Evolutionary conservation across 2,888 invertebrate species (phyloP), one percentile per base, ranked within the genome.

Genomic region (Mesopsocus fuscifrons): DNA sequence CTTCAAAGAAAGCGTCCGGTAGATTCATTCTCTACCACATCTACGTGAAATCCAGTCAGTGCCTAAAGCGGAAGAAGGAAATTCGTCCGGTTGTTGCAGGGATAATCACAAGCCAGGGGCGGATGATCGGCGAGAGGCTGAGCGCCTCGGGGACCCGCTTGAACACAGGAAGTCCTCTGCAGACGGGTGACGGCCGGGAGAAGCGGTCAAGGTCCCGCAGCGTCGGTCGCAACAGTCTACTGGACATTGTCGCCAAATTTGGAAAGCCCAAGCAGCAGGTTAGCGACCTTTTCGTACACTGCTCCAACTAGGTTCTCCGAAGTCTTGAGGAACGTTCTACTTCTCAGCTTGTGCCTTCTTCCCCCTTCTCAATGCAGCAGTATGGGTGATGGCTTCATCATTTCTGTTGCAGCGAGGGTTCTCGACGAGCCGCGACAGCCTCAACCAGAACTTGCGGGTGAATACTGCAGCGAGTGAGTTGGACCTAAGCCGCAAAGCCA

Each of bases 401-500:
- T n/a, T n/a, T n/a, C n/a, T n/a, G n/a, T 68, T 65, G 57, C 72
- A 73, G 66, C 70, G 71, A 57, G 75, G 74, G 63, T 74, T 75
- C 58, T 71, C 72, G 53, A 67, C 72, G 57, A 80, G 78, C 53
- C 70, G 79, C 53, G 80, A 81, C 59, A 81, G 82, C 55, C 68
- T 79, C 58, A 71, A 75, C 52, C 69, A 73, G 51, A 72, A 73
- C 54, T 73, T 74, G 61, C 68, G 74, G 53, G 71, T 71, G 46
- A 69, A 70, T 57, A 69, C 72, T 53, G 70, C 72, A 49, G 74
- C 75, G 55, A 80, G 78, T 61, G 81, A 82, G 61, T 68, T 81
- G 53, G 82, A 83, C 63, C 71, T 83, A 52, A 77, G 79, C 54
- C 71, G 71, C 59, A 77, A 74, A 57, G 70, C 75, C 45, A 65